A percentile compares a stretch with the other conserved stretches of the same genome.
phyloP scores from a whole-genome alignment of 2,113 vertebrate genomes.

The Pristiophorus japonicus region DNA sequence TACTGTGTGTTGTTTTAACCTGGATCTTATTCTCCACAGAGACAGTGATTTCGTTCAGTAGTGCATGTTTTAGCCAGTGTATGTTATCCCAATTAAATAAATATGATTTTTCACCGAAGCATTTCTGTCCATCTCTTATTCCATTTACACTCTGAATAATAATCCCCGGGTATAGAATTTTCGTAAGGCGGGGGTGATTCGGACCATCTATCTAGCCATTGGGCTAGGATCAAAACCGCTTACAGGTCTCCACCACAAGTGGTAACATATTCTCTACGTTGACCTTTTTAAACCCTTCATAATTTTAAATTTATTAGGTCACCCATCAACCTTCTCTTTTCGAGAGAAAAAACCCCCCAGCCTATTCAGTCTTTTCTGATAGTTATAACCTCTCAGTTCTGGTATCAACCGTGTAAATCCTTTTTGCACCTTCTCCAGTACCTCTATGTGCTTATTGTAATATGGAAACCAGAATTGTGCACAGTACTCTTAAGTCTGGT shows the following conservation, averaged over 20 bases:
- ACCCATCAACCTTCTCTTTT: neutral
- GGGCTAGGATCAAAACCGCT: too few species aligned
- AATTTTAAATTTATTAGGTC: neutral
- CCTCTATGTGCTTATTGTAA: neutral
- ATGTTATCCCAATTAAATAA: too few species aligned
- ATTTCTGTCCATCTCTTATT: too few species aligned
- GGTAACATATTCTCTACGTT: neutral
- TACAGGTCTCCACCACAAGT: neutral
- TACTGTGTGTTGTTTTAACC: too few species aligned
- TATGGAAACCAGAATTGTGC: neutral
- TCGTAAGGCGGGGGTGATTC: too few species aligned
- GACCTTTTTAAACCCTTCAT: neutral
- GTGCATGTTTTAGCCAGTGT: too few species aligned
- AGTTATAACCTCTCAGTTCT: neutral
- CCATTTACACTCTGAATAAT: too few species aligned
- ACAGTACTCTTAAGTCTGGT: neutral
- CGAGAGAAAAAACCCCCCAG: neutral
- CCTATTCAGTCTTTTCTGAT: neutral
- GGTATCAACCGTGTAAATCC: neutral
- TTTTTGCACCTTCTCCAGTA: neutral
- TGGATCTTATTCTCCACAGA: too few species aligned
- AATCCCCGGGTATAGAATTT: too few species aligned
- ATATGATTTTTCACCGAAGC: too few species aligned
- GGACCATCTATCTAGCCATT: too few species aligned
- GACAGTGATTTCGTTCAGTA: too few species aligned